Conservation (phyloP, 2,888 invertebrate species). For the Orchesellides sinensis region DNA sequence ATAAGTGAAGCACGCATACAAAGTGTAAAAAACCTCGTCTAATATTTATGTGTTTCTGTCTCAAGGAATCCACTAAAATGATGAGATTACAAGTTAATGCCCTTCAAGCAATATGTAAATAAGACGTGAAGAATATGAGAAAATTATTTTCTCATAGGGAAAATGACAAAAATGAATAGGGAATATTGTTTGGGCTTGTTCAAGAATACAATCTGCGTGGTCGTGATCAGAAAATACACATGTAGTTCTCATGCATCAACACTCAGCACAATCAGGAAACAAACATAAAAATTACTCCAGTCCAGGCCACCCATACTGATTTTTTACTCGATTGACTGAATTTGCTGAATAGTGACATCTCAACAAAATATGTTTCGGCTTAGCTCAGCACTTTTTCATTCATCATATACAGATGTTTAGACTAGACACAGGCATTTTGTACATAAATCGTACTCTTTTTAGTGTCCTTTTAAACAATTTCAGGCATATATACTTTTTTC, state of each 20-base stretch:
- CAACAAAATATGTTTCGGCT: slow-evolving; percentile 33
- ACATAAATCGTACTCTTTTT: background rate
- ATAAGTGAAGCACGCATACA: no score
- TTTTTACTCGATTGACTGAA: slow-evolving; percentile 46
- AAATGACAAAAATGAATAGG: slow-evolving; percentile 9
- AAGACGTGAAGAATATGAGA: background rate
- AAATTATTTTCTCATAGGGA: no score
- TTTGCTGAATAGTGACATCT: slow-evolving; percentile 47
- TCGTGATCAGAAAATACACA: no score
- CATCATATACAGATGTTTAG: slow-evolving; percentile 33
- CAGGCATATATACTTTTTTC: background rate
- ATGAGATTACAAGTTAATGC: no score
- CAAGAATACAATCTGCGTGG: slow-evolving; percentile 29
- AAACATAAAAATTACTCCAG: slow-evolving; percentile 34
- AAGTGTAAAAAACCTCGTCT: no score
- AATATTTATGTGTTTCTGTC: no score
- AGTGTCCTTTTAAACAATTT: background rate
- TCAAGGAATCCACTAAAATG: no score
- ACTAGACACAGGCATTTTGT: background rate
- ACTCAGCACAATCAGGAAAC: slow-evolving; percentile 30
- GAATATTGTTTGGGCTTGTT: background rate
- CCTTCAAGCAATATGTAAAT: background rate
- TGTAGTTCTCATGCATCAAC: background rate
- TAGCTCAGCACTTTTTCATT: slow-evolving; percentile 51
- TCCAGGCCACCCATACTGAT: slow-evolving; percentile 49